Evolutionary conservation across 2,113 vertebrate species (phyloP).

Genomic region (Callocephalon fimbriatum): DNA sequence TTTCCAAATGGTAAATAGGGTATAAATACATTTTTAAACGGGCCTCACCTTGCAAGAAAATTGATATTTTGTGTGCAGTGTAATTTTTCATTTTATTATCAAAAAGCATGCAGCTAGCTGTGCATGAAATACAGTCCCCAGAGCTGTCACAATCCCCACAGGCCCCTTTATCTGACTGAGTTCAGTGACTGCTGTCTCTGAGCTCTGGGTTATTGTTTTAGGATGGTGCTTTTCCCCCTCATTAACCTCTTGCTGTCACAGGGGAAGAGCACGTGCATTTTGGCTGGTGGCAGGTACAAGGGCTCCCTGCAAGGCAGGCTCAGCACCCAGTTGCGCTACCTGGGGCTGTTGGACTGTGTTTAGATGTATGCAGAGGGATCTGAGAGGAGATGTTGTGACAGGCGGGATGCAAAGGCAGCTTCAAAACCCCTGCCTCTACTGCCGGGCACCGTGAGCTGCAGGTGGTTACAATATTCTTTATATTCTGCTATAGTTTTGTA

Average conservation of each 20-base stretch:
- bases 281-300: not conserved
- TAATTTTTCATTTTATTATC: conserved; percentile 70
- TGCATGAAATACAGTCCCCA: conserved; percentile 66
- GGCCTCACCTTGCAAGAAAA: conserved; percentile 66
- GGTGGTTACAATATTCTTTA: not conserved
- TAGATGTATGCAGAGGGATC: not conserved
- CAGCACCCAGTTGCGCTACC: accelerated
- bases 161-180: conserved; percentile 58
- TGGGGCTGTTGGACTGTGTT: not conserved
- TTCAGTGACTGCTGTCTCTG: conserved; percentile 44
- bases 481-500: not conserved
- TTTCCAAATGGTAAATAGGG: conserved; percentile 65
- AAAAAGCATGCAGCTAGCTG: conserved; percentile 47
- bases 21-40: conserved; percentile 65
- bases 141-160: conserved; percentile 61
- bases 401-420: not conserved
- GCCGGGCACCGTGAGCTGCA: not conserved
- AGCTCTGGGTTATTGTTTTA: conserved; percentile 61
- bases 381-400: not conserved
- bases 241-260: conserved; percentile 44
- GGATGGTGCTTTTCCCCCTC: conserved; percentile 60
- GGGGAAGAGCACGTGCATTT: not conserved
- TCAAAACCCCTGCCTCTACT: not conserved
- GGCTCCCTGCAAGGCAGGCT: not conserved
- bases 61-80: conserved; percentile 63